Conservation (phyloP, 2,113 vertebrate genomes). For the Sorex araneus region DNA sequence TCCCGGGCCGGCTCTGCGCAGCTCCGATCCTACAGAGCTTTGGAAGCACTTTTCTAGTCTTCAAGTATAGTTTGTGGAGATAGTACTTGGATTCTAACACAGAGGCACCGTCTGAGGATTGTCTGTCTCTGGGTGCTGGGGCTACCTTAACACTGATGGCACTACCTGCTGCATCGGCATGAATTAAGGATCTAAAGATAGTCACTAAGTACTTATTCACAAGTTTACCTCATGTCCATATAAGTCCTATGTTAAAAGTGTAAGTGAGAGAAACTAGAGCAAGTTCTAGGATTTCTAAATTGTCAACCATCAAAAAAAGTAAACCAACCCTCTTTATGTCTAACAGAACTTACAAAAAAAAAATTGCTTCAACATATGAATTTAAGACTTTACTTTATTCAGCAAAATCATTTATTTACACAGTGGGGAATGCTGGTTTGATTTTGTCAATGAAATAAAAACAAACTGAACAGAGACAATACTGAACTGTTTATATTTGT, state of each 20-base stretch:
- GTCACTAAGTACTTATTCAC: slow-evolving; percentile 84
- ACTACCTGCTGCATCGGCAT: slow-evolving; percentile 81
- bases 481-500: slow-evolving; percentile 87
- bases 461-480: slow-evolving; percentile 90
- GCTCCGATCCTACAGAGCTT: slow-evolving; percentile 28
- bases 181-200: slow-evolving; percentile 86
- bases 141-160: slow-evolving; percentile 81
- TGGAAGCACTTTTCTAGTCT: slow-evolving; percentile 59
- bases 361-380: slow-evolving; percentile 92
- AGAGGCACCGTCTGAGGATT: slow-evolving; percentile 66
- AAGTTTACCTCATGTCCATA: slow-evolving; percentile 78
- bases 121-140: slow-evolving; percentile 77
- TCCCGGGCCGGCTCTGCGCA: slow-evolving; percentile 67
- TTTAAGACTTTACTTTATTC: slow-evolving; percentile 94
- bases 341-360: slow-evolving; percentile 87
- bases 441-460: slow-evolving; percentile 90
- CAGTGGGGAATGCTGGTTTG: slow-evolving; percentile 91
- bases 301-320: slow-evolving; percentile 83
- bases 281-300: slow-evolving; percentile 76
- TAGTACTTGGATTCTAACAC: slow-evolving; percentile 64
- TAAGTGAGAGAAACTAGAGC: slow-evolving; percentile 58
- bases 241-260: slow-evolving; percentile 72
- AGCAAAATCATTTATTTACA: slow-evolving; percentile 93
- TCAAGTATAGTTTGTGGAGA: slow-evolving; percentile 50
- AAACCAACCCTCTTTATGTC: slow-evolving; percentile 84